These are phyloP conservation scores for Sphyrna mokarran DNA, from an alignment of 2,113 vertebrate species.

Conservation along the genomic window DNA sequence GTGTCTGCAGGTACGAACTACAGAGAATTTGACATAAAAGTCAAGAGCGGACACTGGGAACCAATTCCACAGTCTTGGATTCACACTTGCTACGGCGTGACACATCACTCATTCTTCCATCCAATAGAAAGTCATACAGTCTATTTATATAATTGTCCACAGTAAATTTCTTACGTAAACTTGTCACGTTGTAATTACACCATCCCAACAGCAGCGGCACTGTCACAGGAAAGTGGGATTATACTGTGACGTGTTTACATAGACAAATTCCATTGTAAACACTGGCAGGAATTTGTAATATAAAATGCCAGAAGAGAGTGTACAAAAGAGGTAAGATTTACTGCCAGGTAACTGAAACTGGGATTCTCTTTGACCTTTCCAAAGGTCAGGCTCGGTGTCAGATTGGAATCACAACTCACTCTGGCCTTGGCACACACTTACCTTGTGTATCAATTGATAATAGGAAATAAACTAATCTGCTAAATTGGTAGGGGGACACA, in stretches of 20 bases:
- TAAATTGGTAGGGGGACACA: not conserved
- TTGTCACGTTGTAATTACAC: not conserved
- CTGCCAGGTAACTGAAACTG: too few relatives aligned
- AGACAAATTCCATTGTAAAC: not conserved
- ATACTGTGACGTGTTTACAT: not conserved
- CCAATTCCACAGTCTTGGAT: not conserved
- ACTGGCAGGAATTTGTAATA: not conserved
- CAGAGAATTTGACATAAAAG: not conserved
- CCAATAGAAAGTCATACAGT: not conserved
- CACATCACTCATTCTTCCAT: not conserved
- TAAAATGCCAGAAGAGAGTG: not conserved
- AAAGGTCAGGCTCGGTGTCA: not conserved
- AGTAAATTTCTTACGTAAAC: not conserved
- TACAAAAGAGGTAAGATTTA: not conserved
- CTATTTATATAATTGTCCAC: not conserved
- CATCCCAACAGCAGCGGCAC: not conserved
- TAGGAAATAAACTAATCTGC: not conserved
- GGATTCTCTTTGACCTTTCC: not conserved
- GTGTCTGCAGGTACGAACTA: not conserved
- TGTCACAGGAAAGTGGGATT: not conserved
- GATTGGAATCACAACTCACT: not conserved
- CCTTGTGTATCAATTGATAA: not conserved
- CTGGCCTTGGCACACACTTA: too few relatives aligned
- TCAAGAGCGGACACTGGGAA: not conserved
- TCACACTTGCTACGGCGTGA: not conserved